Base-by-base conservation (phyloP, 1,140 invertebrate species). In the Dinothrombium tinctorium region DNA sequence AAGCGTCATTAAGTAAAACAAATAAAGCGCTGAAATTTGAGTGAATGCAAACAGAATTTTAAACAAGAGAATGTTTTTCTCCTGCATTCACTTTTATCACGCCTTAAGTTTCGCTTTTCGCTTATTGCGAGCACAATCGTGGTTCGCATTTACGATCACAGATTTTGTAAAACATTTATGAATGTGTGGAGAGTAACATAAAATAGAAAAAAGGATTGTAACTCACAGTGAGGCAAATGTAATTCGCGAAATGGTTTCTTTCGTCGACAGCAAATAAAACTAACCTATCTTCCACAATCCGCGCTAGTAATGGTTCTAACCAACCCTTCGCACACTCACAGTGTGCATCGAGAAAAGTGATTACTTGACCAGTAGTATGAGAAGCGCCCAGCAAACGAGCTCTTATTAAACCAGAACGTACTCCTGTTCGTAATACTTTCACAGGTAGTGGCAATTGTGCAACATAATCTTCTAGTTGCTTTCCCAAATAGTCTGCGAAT, bases 291-390 rank as follows among this genome's bases (percentile, higher is more conserved):
- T 80, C 69, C 2, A 80, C 81, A 47, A 95, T 89, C 49, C 86
- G 69, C 11, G 75, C 66, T 12, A 95, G 53, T 2, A 95, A 59
- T 6, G 87, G 87, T 53, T 92, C 86, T 39, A 95, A 56, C 89
- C 89, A 95, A 6, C 87, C 86, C 63, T 84, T 78, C 1, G 67
- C 67, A 44, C 61, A 64, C 60, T 95, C 87, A 62, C 84, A 90
- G 60, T 94, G 87, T 12, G 87, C 84, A 59, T 95, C 87, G 31
- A 95, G 62, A 64, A 94, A 95, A 24, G 84, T 92, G 48, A 95
- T 81, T 8, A 92, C 82, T 58, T 89, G 73, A 20, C 86, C 89
- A 47, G 29, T 81, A 0, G 87, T 83, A 53, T 82, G 72, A 53
- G 78, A 76, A 23, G 87, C 87, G 41, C 87, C 89, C 33, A 86